Base-by-base conservation (phyloP, 2,113 vertebrate genomes). In the Lutjanus erythropterus region DNA sequence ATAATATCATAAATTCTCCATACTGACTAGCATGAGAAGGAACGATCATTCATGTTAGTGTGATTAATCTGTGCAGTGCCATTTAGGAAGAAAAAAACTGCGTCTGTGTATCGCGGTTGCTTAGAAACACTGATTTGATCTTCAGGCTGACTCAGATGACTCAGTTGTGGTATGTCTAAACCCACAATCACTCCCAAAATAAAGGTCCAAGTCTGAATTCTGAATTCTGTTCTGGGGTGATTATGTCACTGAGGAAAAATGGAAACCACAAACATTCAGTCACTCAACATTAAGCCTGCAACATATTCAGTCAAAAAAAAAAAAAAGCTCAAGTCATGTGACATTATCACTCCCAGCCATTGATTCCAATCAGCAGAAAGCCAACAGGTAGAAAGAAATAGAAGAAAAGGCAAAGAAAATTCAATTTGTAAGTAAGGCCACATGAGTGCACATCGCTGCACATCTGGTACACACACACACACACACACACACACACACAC, bases 361-460 rank as follows among this genome's bases (percentile, higher is more conserved):
- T 16, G 52, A 59, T 53, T 80, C 6, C 46, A 37, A 68, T 71
- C 68, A 73, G 39, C 11, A 69, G 10, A 60, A 19, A 15, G 21
- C 2, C 9, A 72, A 71, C 23, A 35, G 31, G 53, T 16, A 58
- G n/a, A n/a, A 58, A 75, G 19, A 65, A 70, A 25, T 16, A 47
- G 9, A 53, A 37, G 31, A 58, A 71, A 66, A 29, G 41, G 31
- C 53, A 71, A 55, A 59, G 42, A 81, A 70, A 79, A 76, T 6
- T 46, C 37, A 78, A 18, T 31, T 79, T 62, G 37, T 65, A 70
- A 67, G 18, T n/a, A 61, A 61, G 18, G 73, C 18, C 66, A 62
- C 4, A 65, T 25, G 18, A 42, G 44, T 52, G 61, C 80, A 79
- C 35, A 21, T 6, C 46, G 19, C 29, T 52, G 81, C 56, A 78